Percentiles rank a stretch among this genome's conserved stretches.
Evolutionary conservation across 2,888 invertebrate genomes (phyloP).

Genomic region (Drosophila subquinaria): DNA sequence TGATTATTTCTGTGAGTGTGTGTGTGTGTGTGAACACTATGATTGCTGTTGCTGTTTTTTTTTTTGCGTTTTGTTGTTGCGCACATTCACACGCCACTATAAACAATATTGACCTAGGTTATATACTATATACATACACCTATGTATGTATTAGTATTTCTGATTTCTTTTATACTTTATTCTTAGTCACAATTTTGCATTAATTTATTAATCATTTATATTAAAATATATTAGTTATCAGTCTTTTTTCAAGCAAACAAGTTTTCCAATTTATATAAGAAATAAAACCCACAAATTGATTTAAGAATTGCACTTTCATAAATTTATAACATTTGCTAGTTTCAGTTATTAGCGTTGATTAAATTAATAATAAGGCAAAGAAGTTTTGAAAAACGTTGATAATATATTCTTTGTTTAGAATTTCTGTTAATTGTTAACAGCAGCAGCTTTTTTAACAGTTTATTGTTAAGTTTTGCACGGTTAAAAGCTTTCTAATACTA

Average conservation of each 20-base stretch:
- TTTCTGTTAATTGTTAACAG: conserved; percentile 18
- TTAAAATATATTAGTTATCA: conserved; percentile 39
- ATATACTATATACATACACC: conserved; percentile 42
- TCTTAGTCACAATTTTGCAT: conserved; percentile 16
- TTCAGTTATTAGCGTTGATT: conserved; percentile 21
- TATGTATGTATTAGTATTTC: conserved; percentile 26
- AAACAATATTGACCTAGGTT: conserved; percentile 85
- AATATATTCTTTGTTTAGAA: conserved; percentile 10
- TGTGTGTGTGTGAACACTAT: conserved; percentile 42
- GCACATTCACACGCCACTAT: conserved; percentile 83
- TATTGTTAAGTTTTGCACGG: conserved; percentile 32
- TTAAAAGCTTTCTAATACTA: conserved; percentile 72
- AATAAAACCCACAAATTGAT: conserved; percentile 57
- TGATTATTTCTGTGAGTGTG: conserved; percentile 38
- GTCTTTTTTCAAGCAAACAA: conserved; percentile 58
- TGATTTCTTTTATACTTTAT: conserved; percentile 27
- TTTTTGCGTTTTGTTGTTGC: conserved; percentile 52
- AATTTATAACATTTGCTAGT: conserved; percentile 30
- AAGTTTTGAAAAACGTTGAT: conserved; percentile 51
- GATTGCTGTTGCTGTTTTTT: conserved; percentile 26
- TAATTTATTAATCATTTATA: conserved; percentile 26
- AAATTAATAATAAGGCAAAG: conserved; percentile 65
- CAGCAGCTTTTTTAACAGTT: conserved; percentile 37
- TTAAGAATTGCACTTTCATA: conserved; percentile 73
- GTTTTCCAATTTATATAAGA: conserved; percentile 1